A percentile compares a stretch with the other conserved stretches of the same genome.
These are phyloP conservation scores for Mus pahari DNA, from an alignment of 2,113 vertebrate species.

Conservation along the genomic window DNA sequence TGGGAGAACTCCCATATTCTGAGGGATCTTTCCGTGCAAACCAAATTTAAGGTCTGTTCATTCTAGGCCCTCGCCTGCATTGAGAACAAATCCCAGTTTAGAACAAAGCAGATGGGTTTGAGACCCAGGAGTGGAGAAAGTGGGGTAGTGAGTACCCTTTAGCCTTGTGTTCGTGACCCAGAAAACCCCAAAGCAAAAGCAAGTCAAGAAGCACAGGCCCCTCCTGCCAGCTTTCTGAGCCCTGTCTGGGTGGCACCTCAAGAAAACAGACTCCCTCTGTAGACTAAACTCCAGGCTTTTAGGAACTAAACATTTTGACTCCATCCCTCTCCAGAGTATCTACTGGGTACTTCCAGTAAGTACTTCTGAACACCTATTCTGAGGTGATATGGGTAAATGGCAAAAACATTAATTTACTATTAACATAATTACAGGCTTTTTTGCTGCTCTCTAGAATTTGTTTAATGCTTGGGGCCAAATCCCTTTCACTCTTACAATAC, in stretches of 20 bases:
- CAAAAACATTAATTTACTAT: slow-evolving; percentile 82
- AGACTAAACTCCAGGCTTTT: not conserved
- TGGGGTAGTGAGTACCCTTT: too few species aligned
- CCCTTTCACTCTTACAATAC: slow-evolving; percentile 69
- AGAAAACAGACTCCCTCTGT: not conserved
- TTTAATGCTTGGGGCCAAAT: slow-evolving; percentile 69
- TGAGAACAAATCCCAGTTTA: not conserved
- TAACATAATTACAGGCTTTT: slow-evolving; percentile 71
- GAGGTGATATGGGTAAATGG: slow-evolving; percentile 74
- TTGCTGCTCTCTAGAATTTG: slow-evolving; percentile 58
- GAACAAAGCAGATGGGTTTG: not conserved
- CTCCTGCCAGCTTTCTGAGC: not conserved
- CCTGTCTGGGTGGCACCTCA: fast-evolving
- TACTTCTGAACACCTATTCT: slow-evolving; percentile 66
- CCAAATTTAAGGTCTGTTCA: slow-evolving; percentile 18
- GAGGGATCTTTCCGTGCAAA: slow-evolving; percentile 5
- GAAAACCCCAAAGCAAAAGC: not conserved
- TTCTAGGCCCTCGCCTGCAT: not conserved
- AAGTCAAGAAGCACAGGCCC: not conserved
- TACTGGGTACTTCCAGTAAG: slow-evolving; percentile 66
- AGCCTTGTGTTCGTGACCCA: not conserved
- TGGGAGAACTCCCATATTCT: not conserved
- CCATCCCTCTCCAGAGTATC: slow-evolving; percentile 51
- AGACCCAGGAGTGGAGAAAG: not conserved
- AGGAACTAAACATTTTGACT: slow-evolving; percentile 53